Percentiles rank a stretch among this genome's conserved stretches.
Conservation (phyloP, 2,888 invertebrate genomes). For the Cheilosia scutellata region DNA sequence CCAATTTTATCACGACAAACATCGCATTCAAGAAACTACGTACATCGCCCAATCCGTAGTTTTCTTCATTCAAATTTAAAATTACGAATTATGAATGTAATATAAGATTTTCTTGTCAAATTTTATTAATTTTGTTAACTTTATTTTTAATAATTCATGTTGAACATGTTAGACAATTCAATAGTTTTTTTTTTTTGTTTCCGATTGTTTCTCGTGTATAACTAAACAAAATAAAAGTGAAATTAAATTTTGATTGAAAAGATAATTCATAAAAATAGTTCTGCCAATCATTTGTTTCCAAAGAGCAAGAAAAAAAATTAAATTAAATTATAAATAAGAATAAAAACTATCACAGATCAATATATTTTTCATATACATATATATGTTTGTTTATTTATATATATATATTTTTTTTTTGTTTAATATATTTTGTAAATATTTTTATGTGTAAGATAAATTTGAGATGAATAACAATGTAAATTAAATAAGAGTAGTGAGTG, state of each 20-base stretch:
- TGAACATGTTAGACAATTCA: constrained; percentile 54
- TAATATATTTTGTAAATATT: constrained; percentile 60
- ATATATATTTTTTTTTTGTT: constrained; percentile 42
- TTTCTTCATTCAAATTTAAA: too few relatives aligned
- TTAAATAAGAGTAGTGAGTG: constrained; percentile 33
- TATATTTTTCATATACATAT: constrained; percentile 68
- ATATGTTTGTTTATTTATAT: constrained; percentile 37
- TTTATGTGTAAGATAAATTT: constrained; percentile 61
- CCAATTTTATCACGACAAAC: too few relatives aligned
- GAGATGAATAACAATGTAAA: constrained; percentile 54
- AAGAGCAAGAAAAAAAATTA: constrained; percentile 28
- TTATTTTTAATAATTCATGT: constrained; percentile 48
- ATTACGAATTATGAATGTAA: constrained; percentile 9
- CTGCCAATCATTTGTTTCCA: constrained; percentile 36
- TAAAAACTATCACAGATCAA: constrained; percentile 78
- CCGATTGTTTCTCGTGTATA: not conserved
- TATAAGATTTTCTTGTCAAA: constrained; percentile 13
- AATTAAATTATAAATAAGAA: constrained; percentile 58
- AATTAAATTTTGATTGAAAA: constrained; percentile 9
- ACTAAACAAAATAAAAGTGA: constrained; percentile 1
- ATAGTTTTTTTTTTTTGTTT: constrained; percentile 2
- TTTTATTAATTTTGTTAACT: constrained; percentile 34
- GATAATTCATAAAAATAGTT: constrained; percentile 28
- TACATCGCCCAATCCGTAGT: too few relatives aligned
- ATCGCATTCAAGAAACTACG: too few relatives aligned